A percentile compares a stretch with the other conserved stretches of the same genome.
phyloP scores from a whole-genome alignment of 1,140 invertebrate genomes.

The Drosophila truncata region DNA sequence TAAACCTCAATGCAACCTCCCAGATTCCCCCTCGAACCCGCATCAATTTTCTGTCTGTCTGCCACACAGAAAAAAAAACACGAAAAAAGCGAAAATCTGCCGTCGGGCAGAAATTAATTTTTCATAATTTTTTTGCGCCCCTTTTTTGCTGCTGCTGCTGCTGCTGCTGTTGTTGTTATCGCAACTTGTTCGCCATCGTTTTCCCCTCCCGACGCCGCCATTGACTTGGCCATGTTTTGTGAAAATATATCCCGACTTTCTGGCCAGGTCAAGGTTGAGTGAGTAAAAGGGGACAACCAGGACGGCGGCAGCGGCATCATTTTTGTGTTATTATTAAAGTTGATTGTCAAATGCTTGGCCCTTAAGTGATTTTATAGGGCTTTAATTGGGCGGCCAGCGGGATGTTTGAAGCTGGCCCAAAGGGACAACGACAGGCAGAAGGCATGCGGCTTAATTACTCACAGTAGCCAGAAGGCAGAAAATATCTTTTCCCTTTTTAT shows the following conservation, averaged over 20 bases:
- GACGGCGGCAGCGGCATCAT: not conserved
- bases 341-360: conserved; percentile 74
- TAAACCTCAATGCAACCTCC: conserved; percentile 35
- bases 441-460: conserved; percentile 79
- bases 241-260: conserved; percentile 39
- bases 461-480: conserved; percentile 55
- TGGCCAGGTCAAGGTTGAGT: conserved; percentile 73
- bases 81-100: conserved; percentile 63
- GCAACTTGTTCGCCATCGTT: conserved; percentile 67
- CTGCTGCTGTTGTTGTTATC: conserved; percentile 67
- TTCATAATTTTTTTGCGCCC: conserved; percentile 83
- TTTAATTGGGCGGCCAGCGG: conserved; percentile 67
- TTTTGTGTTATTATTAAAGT: conserved; percentile 77
- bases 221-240: conserved; percentile 59
- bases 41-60: conserved; percentile 77
- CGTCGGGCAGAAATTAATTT: conserved; percentile 82
- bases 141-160: conserved; percentile 41
- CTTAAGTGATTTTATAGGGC: conserved; percentile 80
- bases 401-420: conserved; percentile 57
- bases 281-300: conserved; percentile 11
- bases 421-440: conserved; percentile 31
- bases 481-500: conserved; percentile 24
- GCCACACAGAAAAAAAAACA: conserved; percentile 23
- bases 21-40: conserved; percentile 47
- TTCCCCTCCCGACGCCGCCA: conserved; percentile 15